These are phyloP conservation scores for Oenanthe oenanthe DNA, from an alignment of 2,113 vertebrate species.

Conservation along the genomic window DNA sequence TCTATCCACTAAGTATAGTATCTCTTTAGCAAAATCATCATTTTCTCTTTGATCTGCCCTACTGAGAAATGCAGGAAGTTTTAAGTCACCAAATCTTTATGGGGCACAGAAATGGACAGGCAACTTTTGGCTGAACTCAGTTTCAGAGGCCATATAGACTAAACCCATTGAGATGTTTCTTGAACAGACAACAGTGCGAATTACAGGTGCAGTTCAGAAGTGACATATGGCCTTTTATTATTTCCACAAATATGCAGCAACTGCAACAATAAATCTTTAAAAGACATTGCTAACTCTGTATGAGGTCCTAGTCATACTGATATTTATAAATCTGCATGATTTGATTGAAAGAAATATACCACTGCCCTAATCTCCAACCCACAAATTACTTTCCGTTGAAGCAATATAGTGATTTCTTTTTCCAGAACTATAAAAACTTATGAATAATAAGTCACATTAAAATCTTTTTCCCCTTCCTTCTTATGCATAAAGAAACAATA, in stretches of 20 bases:
- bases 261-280: neutral
- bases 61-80: neutral
- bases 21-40: neutral
- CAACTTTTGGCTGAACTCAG: neutral
- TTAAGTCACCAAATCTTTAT: neutral
- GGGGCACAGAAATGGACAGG: neutral
- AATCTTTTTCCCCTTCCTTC: neutral
- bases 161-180: neutral
- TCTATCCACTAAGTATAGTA: neutral
- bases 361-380: neutral
- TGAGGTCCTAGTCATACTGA: neutral
- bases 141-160: neutral
- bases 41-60: conserved; percentile 5
- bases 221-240: neutral
- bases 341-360: neutral
- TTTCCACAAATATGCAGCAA: neutral
- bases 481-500: neutral
- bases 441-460: neutral
- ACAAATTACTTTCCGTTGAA: neutral
- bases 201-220: neutral
- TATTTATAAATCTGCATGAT: neutral
- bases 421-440: neutral
- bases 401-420: neutral
- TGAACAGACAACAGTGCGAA: neutral
- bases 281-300: neutral